These are phyloP conservation scores for Lydus trimaculatus DNA, from an alignment of 2,888 invertebrate species.

Conservation along the genomic window DNA sequence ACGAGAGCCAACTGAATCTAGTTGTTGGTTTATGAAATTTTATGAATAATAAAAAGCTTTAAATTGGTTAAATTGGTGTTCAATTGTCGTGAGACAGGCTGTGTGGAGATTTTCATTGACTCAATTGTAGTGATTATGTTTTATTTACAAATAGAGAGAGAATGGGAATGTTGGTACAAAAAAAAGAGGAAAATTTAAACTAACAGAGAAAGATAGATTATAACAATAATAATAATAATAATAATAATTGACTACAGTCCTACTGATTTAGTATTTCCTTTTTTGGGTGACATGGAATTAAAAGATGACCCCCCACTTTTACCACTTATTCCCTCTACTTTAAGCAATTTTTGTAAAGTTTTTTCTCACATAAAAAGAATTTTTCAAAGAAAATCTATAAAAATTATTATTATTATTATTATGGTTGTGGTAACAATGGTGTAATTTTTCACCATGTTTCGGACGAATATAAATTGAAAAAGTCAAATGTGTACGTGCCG, in stretches of 20 bases:
- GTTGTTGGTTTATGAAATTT: slow-evolving; percentile 55
- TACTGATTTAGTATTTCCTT: slow-evolving; percentile 49
- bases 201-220: slow-evolving; percentile 17
- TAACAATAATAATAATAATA: background rate
- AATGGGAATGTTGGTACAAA: slow-evolving; percentile 37
- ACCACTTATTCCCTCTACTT: background rate
- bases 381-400: background rate
- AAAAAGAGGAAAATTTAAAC: slow-evolving; percentile 30
- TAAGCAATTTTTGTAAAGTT: too few relatives aligned
- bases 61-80: slow-evolving; percentile 61
- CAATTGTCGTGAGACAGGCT: slow-evolving; percentile 59
- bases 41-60: slow-evolving; percentile 62
- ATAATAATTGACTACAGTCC: slow-evolving; percentile 32
- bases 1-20: slow-evolving; percentile 14
- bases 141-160: slow-evolving; percentile 53
- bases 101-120: slow-evolving; percentile 55
- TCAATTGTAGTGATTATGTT: slow-evolving; percentile 59
- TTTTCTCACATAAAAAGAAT: too few relatives aligned
- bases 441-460: slow-evolving; percentile 14
- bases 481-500: slow-evolving; percentile 11
- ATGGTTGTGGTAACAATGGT: background rate
- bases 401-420: background rate
- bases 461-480: slow-evolving; percentile 13
- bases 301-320: background rate
- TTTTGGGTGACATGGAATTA: slow-evolving; percentile 35